These are phyloP conservation scores for Artibeus lituratus DNA, from an alignment of 2,797 vertebrate genomes.

Conservation along the genomic window DNA sequence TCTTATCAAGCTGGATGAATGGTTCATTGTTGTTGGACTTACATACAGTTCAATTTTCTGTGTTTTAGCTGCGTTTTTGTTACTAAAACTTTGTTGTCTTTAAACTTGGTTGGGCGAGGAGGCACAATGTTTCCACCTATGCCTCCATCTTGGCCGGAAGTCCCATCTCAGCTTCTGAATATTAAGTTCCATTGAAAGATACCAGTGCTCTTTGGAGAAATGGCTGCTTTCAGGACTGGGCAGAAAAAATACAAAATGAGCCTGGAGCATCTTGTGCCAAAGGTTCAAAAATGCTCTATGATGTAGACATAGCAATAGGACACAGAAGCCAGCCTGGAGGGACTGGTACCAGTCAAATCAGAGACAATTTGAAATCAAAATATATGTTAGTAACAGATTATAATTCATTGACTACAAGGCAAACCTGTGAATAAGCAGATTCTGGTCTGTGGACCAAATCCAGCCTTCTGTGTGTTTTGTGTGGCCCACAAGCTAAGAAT, in stretches of 20 bases:
- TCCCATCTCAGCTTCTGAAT: not conserved
- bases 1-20: too few species aligned
- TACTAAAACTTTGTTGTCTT: too few species aligned
- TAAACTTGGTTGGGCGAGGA: too few species aligned
- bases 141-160: too few species aligned
- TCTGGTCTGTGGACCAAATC: not conserved
- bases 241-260: not conserved
- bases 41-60: too few species aligned
- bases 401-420: not conserved
- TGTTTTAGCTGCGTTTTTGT: too few species aligned
- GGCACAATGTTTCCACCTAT: too few species aligned
- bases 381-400: not conserved
- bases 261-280: not conserved
- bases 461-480: not conserved
- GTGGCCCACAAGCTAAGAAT: not conserved
- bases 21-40: too few species aligned
- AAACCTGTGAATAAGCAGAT: not conserved
- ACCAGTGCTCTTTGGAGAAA: not conserved
- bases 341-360: not conserved
- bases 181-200: not conserved
- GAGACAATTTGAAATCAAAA: not conserved
- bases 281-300: not conserved
- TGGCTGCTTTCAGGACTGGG: not conserved
- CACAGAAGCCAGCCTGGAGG: not conserved
- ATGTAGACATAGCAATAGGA: not conserved